phyloP scores from a whole-genome alignment of 2,888 invertebrate genomes.

The Xestia c-nigrum region DNA sequence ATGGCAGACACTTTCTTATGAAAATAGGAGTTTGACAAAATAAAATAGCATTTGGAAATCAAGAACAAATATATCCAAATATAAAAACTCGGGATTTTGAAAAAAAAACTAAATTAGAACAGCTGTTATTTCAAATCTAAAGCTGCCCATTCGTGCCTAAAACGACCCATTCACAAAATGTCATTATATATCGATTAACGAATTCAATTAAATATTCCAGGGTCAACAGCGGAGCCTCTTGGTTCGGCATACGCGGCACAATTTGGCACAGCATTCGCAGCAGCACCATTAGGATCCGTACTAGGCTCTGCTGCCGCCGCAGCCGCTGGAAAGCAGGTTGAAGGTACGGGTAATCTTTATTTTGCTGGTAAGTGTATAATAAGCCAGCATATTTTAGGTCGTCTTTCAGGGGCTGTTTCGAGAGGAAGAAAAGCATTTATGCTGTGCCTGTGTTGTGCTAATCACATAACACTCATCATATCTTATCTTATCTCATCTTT shows the following conservation, averaged over 20 bases:
- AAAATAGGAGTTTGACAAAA: slow-evolving; percentile 18
- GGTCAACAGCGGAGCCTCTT: slow-evolving; percentile 91
- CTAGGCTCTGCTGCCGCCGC: slow-evolving; percentile 94
- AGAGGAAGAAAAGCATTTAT: neutral
- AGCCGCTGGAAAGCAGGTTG: slow-evolving; percentile 97
- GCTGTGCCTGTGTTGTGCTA: too few species aligned
- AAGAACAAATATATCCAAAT: neutral
- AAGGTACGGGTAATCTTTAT: slow-evolving; percentile 90
- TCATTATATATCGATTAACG: slow-evolving; percentile 9
- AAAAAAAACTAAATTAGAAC: slow-evolving; percentile 3
- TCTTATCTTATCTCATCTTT: too few species aligned
- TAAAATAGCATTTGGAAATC: slow-evolving; percentile 1
- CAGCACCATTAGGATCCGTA: slow-evolving; percentile 91
- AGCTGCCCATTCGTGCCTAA: slow-evolving; percentile 9
- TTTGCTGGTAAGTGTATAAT: slow-evolving; percentile 61
- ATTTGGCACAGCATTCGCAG: slow-evolving; percentile 92
- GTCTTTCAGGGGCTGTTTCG: slow-evolving; percentile 4
- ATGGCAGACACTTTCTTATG: slow-evolving; percentile 23
- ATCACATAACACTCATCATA: neutral
- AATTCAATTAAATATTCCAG: slow-evolving; percentile 75
- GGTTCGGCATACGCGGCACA: slow-evolving; percentile 92
- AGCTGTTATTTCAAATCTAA: slow-evolving; percentile 17
- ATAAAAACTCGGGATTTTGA: neutral
- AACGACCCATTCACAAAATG: neutral
- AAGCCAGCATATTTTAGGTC: slow-evolving; percentile 59